Conservation (phyloP, 1,140 invertebrate genomes). For the Argopecten irradians region DNA sequence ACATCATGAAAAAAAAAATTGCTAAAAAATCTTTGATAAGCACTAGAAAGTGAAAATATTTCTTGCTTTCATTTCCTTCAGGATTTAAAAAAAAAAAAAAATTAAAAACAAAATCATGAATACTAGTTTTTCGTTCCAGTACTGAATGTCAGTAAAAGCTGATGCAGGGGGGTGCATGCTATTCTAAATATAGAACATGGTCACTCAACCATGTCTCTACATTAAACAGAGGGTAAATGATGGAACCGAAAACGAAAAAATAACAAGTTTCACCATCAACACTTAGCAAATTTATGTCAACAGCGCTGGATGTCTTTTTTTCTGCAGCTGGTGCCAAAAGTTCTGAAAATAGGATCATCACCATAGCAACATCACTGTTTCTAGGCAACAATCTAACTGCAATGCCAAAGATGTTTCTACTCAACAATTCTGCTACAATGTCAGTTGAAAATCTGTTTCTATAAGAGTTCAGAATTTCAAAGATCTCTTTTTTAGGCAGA, state of each 20-base stretch:
- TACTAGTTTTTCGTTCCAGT: too few species aligned
- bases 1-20: too few species aligned
- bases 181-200: neutral
- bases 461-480: too few species aligned
- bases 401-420: neutral
- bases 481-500: too few species aligned
- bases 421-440: neutral
- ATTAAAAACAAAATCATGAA: too few species aligned
- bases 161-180: constrained; percentile 18
- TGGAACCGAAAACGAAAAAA: neutral
- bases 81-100: too few species aligned
- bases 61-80: too few species aligned
- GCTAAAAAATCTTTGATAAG: too few species aligned
- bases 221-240: neutral
- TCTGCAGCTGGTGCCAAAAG: neutral
- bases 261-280: constrained; percentile 5
- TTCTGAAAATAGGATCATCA: constrained; percentile 9
- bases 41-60: too few species aligned
- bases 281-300: neutral
- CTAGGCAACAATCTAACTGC: constrained; percentile 15
- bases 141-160: neutral
- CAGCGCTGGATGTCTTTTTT: neutral
- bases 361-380: constrained; percentile 16
- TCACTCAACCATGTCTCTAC: neutral
- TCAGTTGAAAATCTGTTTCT: neutral